Evolutionary conservation across 2,797 vertebrate genomes (phyloP).

Genomic region (Siniperca undulata): DNA sequence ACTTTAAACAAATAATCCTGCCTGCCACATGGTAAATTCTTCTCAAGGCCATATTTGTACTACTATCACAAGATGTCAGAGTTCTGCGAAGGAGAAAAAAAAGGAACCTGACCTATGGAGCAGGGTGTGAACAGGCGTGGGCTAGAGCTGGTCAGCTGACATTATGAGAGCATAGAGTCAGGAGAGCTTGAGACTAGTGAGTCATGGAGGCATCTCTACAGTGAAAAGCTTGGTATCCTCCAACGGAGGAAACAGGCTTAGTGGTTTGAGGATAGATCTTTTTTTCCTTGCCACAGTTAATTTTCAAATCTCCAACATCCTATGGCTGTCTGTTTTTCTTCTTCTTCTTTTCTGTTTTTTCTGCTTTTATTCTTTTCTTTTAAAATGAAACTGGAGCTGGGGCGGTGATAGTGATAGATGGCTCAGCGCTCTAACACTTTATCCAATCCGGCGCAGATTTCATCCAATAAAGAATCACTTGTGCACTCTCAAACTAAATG

Average conservation of each 20-base stretch:
- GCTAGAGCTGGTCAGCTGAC: slow-evolving; percentile 46
- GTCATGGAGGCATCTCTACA: slow-evolving; percentile 74
- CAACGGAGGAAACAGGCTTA: slow-evolving; percentile 83
- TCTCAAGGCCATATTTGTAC: background rate
- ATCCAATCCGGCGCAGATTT: slow-evolving; percentile 92
- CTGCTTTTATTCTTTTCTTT: slow-evolving; percentile 87
- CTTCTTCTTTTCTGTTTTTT: slow-evolving; percentile 75
- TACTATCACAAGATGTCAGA: slow-evolving; percentile 1
- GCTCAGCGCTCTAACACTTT: slow-evolving; percentile 91
- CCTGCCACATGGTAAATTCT: background rate
- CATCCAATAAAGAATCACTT: slow-evolving; percentile 93
- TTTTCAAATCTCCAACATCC: slow-evolving; percentile 88
- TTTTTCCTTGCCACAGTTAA: slow-evolving; percentile 84
- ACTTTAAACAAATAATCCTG: slow-evolving; percentile 8
- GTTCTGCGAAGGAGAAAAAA: background rate
- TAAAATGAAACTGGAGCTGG: slow-evolving; percentile 87
- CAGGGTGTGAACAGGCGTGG: slow-evolving; percentile 55
- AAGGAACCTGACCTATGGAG: background rate
- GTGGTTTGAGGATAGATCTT: slow-evolving; percentile 81
- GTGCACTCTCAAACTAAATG: slow-evolving; percentile 92
- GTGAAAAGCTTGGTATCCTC: slow-evolving; percentile 78
- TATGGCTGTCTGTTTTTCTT: slow-evolving; percentile 85
- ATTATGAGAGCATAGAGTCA: slow-evolving; percentile 48
- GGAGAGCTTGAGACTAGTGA: slow-evolving; percentile 49
- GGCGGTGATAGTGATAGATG: slow-evolving; percentile 91